Percentiles rank a stretch among this genome's conserved stretches.
Evolutionary conservation across 2,797 vertebrate species (phyloP).

Genomic region (Nasua narica): DNA sequence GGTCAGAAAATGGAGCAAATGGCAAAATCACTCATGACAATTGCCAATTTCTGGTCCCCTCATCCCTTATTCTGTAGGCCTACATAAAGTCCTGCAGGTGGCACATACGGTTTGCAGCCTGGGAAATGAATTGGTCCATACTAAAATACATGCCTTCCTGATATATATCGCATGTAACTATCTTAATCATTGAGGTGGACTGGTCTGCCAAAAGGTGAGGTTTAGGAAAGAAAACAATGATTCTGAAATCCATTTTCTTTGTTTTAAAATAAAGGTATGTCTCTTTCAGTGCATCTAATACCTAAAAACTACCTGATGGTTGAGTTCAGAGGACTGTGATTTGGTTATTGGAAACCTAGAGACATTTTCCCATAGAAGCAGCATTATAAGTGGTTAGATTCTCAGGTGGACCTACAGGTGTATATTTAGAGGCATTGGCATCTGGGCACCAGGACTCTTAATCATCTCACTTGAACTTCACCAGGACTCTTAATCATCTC

Average conservation of each 20-base stretch:
- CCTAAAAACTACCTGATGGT: background rate
- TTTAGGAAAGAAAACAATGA: background rate
- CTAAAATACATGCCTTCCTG: background rate
- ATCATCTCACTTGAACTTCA: background rate
- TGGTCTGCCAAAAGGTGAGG: background rate
- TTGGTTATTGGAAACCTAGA: background rate
- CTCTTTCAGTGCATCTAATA: background rate
- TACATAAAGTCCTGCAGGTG: background rate
- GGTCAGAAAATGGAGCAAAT: background rate
- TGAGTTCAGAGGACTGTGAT: background rate
- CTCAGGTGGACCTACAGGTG: background rate
- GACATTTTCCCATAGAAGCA: background rate
- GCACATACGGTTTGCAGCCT: background rate
- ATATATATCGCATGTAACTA: background rate
- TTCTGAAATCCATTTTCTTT: constrained; percentile 57
- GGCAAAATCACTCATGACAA: background rate
- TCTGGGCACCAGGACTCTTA: background rate
- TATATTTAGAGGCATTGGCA: background rate
- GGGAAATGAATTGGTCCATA: background rate
- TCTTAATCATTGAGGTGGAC: background rate
- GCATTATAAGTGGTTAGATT: background rate
- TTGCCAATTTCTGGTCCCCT: background rate
- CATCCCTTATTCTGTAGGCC: background rate
- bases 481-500: background rate
- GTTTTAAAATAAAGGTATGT: constrained; percentile 56